Percentiles rank a stretch among this genome's conserved stretches.
Conservation (phyloP, 2,797 vertebrate species). For the Eupleurogrammus muticus region DNA sequence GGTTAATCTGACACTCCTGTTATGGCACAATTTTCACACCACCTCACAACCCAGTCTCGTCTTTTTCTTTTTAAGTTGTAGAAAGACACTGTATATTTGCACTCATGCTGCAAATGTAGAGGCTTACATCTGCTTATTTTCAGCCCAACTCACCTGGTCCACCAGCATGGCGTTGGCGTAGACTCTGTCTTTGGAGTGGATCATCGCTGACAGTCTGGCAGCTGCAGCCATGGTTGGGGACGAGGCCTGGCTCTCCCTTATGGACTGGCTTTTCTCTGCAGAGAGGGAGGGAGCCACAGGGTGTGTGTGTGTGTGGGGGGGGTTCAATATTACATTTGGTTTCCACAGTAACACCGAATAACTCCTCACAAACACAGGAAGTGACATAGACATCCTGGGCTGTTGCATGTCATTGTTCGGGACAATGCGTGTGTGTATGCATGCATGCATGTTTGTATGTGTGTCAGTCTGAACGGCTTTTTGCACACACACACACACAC, state of each 20-base stretch:
- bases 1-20: conserved; percentile 6
- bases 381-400: conserved; percentile 79
- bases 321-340: conserved; percentile 71
- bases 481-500: conserved; percentile 36
- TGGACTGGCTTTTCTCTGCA: conserved; percentile 86
- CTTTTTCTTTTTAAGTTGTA: too few species aligned
- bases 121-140: not conserved
- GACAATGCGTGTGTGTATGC: conserved; percentile 35
- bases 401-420: conserved; percentile 74
- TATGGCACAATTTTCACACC: conserved; percentile 11
- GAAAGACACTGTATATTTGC: not conserved
- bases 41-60: too few species aligned
- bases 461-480: conserved; percentile 28
- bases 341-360: conserved; percentile 77
- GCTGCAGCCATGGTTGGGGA: conserved; percentile 82
- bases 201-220: conserved; percentile 84
- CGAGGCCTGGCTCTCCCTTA: conserved; percentile 81
- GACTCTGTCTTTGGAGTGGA: conserved; percentile 86
- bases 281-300: conserved; percentile 48
- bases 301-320: not conserved
- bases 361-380: conserved; percentile 81
- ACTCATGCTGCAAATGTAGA: too few species aligned
- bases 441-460: conserved; percentile 9
- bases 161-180: conserved; percentile 80
- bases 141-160: conserved; percentile 69